A percentile compares a stretch with the other conserved stretches of the same genome.
Evolutionary conservation across 2,888 invertebrate genomes (phyloP).

Genomic region (Pimpla rufipes): DNA sequence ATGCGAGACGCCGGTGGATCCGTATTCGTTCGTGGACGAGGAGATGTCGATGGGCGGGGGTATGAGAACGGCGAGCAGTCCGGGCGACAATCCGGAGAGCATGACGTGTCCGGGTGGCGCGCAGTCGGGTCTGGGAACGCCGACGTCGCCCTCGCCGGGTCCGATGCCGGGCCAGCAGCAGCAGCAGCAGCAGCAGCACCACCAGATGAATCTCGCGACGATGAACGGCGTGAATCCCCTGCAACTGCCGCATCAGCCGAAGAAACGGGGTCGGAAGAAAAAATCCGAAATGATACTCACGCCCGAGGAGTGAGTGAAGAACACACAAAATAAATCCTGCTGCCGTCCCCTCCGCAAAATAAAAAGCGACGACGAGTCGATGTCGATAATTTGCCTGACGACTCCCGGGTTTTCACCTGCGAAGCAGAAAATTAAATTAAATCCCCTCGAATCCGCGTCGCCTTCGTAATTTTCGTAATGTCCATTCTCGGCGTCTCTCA

Average conservation of each 20-base stretch:
- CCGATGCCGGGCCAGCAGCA: slow-evolving; percentile 72
- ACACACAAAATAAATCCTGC: no score
- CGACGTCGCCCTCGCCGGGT: slow-evolving; percentile 81
- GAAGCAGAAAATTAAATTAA: no score
- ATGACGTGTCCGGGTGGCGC: slow-evolving; percentile 79
- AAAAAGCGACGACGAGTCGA: no score
- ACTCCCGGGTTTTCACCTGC: no score
- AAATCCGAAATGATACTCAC: slow-evolving; percentile 87
- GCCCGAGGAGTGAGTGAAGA: slow-evolving; percentile 84
- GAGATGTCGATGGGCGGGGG: slow-evolving; percentile 89
- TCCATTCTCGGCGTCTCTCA: no score
- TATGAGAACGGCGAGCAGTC: slow-evolving; percentile 86
- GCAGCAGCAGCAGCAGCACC: no score
- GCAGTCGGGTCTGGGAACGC: slow-evolving; percentile 79
- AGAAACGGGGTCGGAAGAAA: slow-evolving; percentile 95
- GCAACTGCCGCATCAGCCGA: slow-evolving; percentile 86
- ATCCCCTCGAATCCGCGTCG: no score
- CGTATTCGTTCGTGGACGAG: slow-evolving; percentile 95
- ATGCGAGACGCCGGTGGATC: slow-evolving; percentile 90
- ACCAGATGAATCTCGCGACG: slow-evolving; percentile 81
- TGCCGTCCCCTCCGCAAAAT: no score
- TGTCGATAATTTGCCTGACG: background rate
- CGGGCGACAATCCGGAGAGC: slow-evolving; percentile 81
- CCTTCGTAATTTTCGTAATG: no score
- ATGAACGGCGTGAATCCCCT: slow-evolving; percentile 83